Evolutionary conservation across 92 coral and sea anemone genomes (phyloP).

Genomic region (Palythoa grandis): DNA sequence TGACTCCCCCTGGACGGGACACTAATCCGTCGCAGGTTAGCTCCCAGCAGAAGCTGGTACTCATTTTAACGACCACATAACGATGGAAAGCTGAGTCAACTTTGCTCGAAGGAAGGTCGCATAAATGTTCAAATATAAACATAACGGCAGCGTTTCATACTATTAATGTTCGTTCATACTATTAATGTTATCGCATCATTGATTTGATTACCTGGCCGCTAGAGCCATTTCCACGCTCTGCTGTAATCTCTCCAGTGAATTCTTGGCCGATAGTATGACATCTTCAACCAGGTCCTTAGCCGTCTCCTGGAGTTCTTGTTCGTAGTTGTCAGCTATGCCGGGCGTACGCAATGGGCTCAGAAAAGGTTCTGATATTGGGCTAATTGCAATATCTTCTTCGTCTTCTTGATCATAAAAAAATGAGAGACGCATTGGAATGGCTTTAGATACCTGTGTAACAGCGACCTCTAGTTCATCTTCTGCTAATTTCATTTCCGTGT

Average conservation of each 20-base stretch:
- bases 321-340: slow-evolving; percentile 19
- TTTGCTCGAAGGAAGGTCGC: too few relatives aligned
- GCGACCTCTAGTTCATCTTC: slow-evolving; percentile 33
- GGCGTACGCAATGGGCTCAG: slow-evolving; percentile 31
- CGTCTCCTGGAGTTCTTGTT: slow-evolving; percentile 47
- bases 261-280: slow-evolving; percentile 59
- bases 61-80: too few relatives aligned
- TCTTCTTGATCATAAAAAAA: slow-evolving; percentile 26
- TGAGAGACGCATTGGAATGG: slow-evolving; percentile 33
- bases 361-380: slow-evolving; percentile 18
- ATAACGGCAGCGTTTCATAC: too few relatives aligned
- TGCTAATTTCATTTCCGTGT: slow-evolving; percentile 30
- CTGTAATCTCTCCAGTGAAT: slow-evolving; percentile 47
- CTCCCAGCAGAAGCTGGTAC: too few relatives aligned
- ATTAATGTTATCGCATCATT: not conserved
- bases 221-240: slow-evolving; percentile 34
- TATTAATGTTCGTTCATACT: too few relatives aligned
- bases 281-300: slow-evolving; percentile 58
- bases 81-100: too few relatives aligned
- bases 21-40: too few relatives aligned
- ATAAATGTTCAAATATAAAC: too few relatives aligned
- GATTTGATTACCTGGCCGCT: slow-evolving; percentile 6
- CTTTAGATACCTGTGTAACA: slow-evolving; percentile 15
- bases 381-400: slow-evolving; percentile 1
- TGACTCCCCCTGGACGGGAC: too few relatives aligned